These are phyloP conservation scores for Cotesia congregata DNA, from an alignment of 2,888 invertebrate species.

Conservation along the genomic window DNA sequence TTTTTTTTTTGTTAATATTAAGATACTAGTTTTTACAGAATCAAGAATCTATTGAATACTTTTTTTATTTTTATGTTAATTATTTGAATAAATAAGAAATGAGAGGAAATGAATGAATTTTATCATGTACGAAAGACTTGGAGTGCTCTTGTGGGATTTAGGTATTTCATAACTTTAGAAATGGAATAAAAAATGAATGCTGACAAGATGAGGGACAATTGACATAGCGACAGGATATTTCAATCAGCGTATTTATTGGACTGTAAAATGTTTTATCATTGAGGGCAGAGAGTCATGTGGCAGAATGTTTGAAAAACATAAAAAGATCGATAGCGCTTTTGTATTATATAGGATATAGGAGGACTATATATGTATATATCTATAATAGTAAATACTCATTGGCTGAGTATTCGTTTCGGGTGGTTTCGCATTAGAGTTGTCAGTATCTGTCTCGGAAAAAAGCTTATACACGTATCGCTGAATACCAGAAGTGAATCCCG, in stretches of 20 bases:
- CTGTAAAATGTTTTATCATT: slow-evolving; percentile 51
- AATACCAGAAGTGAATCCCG: background rate
- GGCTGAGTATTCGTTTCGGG: background rate
- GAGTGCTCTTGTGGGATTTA: too few species aligned
- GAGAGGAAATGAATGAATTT: too few species aligned
- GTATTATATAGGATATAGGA: background rate
- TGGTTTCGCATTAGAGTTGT: background rate
- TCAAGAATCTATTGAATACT: too few species aligned
- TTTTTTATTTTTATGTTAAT: too few species aligned
- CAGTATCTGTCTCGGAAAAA: background rate
- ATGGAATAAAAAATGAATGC: background rate
- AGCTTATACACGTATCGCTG: slow-evolving; percentile 1
- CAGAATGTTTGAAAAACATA: slow-evolving; percentile 18
- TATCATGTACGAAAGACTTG: too few species aligned
- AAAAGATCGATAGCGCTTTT: slow-evolving; percentile 33
- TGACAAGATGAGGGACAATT: slow-evolving; percentile 18
- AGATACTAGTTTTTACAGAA: too few species aligned
- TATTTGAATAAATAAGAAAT: too few species aligned
- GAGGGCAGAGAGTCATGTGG: slow-evolving; percentile 33
- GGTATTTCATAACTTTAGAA: too few species aligned
- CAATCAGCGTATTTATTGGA: slow-evolving; percentile 46
- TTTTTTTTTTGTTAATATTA: too few species aligned
- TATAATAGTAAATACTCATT: background rate
- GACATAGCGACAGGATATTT: slow-evolving; percentile 35
- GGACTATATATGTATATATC: too few species aligned